Base-by-base conservation (phyloP, 2,797 vertebrate genomes). In the Amphiprion clarkii region DNA sequence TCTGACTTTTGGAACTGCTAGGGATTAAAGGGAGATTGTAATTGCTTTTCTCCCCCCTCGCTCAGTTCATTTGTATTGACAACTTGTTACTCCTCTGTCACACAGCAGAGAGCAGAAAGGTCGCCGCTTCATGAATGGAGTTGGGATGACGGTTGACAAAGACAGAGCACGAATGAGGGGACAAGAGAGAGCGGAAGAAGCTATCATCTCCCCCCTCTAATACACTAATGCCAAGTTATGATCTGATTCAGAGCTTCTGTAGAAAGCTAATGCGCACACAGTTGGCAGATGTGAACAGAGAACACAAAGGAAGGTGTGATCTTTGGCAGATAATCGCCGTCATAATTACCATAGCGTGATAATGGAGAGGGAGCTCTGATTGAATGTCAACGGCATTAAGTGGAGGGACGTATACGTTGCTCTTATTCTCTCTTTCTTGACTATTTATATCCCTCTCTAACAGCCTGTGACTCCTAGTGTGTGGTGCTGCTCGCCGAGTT, bases 1-100 rank as follows among this genome's bases (percentile, higher is more conserved):
- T 85, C 71, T 84, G 89, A 92, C 85, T 92, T 90, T 85, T 83
- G 83, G 70, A 83, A 84, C 81, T 77, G 72, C 74, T 60, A 40
- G 72, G 92, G 91, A 93, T 94, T 93, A 92, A 88, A 89, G 74
- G 64, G 76, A 89, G 85, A 92, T 90, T 89, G 83, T 91, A 92
- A 93, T 93, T 92, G 87, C 87, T 86, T 90, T 88, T 80, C 71
- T 69, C 39, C 14, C 33, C 52, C 36, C 27, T 74, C 77, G 66
- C 76, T 78, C 76, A 58, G 81, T 91, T 90, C 84, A 91, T 93
- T 92, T 89, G 85, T 93, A 91, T 91, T 92, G 91, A 92, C 84
- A 82, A 76, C 88, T 89, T 91, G 90, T 91, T 89, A 84, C 81
- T 79, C 78, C 49, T 76, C 66, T 84, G 84, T 83, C 83, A 69